phyloP scores from a whole-genome alignment of 1,140 invertebrate genomes.

The Phortica variegata region DNA sequence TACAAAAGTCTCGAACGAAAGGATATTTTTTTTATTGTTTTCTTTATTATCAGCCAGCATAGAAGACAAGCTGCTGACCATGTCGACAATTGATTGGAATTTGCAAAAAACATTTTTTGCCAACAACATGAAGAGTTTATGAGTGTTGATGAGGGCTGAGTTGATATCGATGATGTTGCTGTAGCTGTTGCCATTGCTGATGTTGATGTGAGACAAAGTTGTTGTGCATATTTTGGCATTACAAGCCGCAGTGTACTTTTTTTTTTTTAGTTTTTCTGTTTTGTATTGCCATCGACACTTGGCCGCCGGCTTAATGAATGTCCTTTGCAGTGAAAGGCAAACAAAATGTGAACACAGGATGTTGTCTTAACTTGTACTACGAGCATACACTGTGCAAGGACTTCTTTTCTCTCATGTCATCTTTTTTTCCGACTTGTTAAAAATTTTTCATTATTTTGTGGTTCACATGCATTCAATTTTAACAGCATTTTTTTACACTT shows the following conservation, averaged over 20 bases:
- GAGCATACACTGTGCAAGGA: too few species aligned
- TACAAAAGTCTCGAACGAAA: constrained; percentile 8
- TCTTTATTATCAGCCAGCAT: constrained; percentile 22
- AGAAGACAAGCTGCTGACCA: constrained; percentile 3
- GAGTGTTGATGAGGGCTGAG: constrained; percentile 25
- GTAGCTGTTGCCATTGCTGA: constrained; percentile 7
- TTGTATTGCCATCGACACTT: too few species aligned
- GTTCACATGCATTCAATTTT: background rate
- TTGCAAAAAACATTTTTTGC: constrained; percentile 33
- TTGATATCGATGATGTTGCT: constrained; percentile 24
- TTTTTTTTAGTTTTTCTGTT: background rate
- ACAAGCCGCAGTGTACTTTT: background rate
- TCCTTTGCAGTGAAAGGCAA: too few species aligned
- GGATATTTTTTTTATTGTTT: background rate
- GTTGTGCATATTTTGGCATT: background rate
- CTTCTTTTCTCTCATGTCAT: background rate
- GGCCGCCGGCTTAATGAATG: too few species aligned
- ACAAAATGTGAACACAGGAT: too few species aligned
- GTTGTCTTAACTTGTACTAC: too few species aligned
- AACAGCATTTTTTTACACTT: background rate
- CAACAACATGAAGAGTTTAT: constrained; percentile 32
- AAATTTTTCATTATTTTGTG: background rate
- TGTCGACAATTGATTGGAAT: constrained; percentile 47
- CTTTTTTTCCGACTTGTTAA: background rate
- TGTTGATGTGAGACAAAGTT: background rate